Conservation (phyloP, 2,797 vertebrate species). For the Otolemur crassicaudatus region DNA sequence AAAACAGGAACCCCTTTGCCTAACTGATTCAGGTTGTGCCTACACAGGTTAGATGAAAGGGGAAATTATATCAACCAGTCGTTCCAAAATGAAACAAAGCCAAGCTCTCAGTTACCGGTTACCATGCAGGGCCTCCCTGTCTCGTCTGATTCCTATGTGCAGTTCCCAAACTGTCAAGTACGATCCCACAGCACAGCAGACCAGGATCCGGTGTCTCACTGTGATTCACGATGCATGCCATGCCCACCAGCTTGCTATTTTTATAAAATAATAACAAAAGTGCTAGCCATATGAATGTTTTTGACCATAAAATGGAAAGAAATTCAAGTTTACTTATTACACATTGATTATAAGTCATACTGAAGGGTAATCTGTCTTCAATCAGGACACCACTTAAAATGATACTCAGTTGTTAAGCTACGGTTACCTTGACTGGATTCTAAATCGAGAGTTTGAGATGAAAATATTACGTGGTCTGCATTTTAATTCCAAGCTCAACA, state of each 20-base stretch:
- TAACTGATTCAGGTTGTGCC: background rate
- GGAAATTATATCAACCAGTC: background rate
- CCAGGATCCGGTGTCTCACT: background rate
- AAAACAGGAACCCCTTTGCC: background rate
- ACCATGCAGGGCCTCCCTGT: background rate
- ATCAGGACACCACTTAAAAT: background rate
- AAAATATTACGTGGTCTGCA: background rate
- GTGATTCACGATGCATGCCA: background rate
- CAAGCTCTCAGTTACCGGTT: background rate
- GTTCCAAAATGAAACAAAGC: slow-evolving; percentile 19
- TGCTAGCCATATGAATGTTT: background rate
- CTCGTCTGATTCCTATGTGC: background rate
- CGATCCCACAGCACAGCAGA: background rate
- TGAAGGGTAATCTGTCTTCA: background rate
- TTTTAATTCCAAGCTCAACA: background rate
- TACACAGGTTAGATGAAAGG: background rate
- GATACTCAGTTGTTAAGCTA: background rate
- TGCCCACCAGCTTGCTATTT: background rate
- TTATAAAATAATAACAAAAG: background rate
- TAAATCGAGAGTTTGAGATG: background rate
- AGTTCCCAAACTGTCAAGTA: background rate
- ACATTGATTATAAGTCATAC: background rate
- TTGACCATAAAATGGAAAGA: background rate
- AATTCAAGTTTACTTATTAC: slow-evolving; percentile 28
- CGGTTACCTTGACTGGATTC: background rate